These are phyloP conservation scores for Macrosoma leucophasiata DNA, from an alignment of 2,888 invertebrate genomes.

Conservation along the genomic window DNA sequence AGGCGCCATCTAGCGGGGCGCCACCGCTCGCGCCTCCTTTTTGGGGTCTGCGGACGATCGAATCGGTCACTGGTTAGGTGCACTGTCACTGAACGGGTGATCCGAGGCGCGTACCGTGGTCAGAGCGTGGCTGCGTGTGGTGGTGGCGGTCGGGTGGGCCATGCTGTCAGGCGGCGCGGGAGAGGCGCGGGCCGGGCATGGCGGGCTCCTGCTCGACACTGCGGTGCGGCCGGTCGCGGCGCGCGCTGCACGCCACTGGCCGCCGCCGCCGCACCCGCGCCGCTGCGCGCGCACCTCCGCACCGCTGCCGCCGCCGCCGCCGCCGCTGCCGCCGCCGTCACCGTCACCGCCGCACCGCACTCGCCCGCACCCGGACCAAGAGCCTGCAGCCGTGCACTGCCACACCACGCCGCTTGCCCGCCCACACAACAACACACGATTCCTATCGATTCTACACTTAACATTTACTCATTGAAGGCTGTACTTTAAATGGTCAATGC, in stretches of 20 bases:
- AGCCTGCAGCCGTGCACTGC: conserved; percentile 54
- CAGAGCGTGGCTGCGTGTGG: conserved; percentile 75
- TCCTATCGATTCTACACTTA: conserved; percentile 46
- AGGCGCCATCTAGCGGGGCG: conserved; percentile 71
- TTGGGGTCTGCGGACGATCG: conserved; percentile 71
- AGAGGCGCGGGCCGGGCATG: conserved; percentile 74
- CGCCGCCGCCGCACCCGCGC: conserved; percentile 55
- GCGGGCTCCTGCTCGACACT: conserved; percentile 73
- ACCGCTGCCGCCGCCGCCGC: conserved; percentile 38
- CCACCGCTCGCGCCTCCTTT: conserved; percentile 65
- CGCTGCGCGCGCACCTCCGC: conserved; percentile 70
- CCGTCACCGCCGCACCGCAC: conserved; percentile 23
- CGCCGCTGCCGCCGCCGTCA: conserved; percentile 53
- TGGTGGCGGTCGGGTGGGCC: conserved; percentile 72
- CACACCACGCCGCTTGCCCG: conserved; percentile 33
- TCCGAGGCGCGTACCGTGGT: conserved; percentile 69
- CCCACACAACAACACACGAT: conserved; percentile 44
- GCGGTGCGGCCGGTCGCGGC: conserved; percentile 73
- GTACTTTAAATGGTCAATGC: too few relatives aligned
- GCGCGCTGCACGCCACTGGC: conserved; percentile 74
- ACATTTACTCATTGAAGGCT: too few relatives aligned
- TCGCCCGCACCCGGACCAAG: too few relatives aligned
- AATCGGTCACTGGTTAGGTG: conserved; percentile 46
- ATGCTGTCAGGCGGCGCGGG: conserved; percentile 75
- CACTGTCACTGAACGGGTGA: too few relatives aligned